Base-by-base conservation (phyloP, 2,888 invertebrate species). In the Ophion costatus region DNA sequence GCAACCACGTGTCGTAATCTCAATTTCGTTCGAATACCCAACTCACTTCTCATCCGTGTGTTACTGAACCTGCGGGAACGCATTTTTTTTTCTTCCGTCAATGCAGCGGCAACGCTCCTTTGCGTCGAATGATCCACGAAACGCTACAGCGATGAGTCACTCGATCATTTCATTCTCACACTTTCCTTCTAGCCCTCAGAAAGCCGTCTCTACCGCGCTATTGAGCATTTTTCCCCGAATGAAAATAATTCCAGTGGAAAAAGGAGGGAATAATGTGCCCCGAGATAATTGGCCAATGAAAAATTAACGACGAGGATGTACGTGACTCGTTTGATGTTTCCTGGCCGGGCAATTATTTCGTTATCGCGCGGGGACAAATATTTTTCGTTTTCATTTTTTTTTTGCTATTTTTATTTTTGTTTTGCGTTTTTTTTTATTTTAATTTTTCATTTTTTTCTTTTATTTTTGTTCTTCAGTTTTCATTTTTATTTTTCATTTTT, bases 241-340 rank as follows among this genome's bases (percentile, higher is more conserved):
- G 14, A 45, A 45, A 45, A 45, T 45, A 45, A 45, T 45, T 11
- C 22, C 14, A 11, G 45, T 24, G 17, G 24, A 17, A 24, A 14
- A 57, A 57, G 11, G 14, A 59, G 3, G 11, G 56, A 71, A 59
- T 14, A 38, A 71, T 38, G n/a, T 33, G 10, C 20, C 33, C 5
- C 57, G 33, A n/a, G 59, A 33, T 38, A 71, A 71, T 71, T 71
- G 33, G 71, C 24, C 33, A 59, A 71, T 71, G 10, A 59, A 71
- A 71, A 59, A 33, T 71, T 22, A 22, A 20, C 61, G 14, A 59
- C 33, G 57, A 71, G 57, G 71, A 71, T 51, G 71, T 56, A 57
- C 71, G 71, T 71, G 71, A 1, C 56, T 56, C 11, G 29, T 71
- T 71, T 20, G 51, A 57, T 57, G 57, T 57, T 71, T 59, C 71